Evolutionary conservation across 2,888 invertebrate species (phyloP), one percentile per base, ranked within the genome.

Genomic region (Pherbina coryleti): DNA sequence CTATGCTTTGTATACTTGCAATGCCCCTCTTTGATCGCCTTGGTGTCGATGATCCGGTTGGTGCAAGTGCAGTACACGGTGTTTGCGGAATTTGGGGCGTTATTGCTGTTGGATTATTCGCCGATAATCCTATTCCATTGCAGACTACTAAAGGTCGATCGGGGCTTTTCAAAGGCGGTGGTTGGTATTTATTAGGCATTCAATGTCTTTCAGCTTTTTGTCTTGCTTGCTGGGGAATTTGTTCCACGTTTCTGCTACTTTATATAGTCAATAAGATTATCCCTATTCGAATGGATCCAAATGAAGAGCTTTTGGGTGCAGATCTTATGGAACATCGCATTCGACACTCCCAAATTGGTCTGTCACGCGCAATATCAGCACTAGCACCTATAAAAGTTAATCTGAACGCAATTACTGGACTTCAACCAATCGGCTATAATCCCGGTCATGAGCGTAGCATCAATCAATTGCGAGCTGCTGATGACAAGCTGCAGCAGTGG

Each of bases 1-100:
- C 94, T 0, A 89, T 93, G 3, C 90, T 97, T 37, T 93, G 95
- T 1, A 94, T 95, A 44, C 83, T 92, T 0, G 90, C 92, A 0
- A 94, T 94, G 89, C 95, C 95, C 0, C 85, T 96, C 14, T 93
- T 97, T 81, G 97, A 97, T 88, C 92, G 90, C 86, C 85, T 96
- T 80, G 92, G 93, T 11, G 93, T 98, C 0, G 98, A 98, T 85
- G 90, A 90, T 82, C 98, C 98, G 0, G 98, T 98, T 0, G 97
- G 97, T 0, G 98, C 98, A 0, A 94, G 96, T 17, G 93, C 97
- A 0, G 97, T 97, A 1, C 97, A 97, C 86, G 97, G 97, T 82
- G 91, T 93, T n/a, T 92, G 93, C 72, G 94, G 94, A 0, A 91
- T 94, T 74, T 94, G 94, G 94, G 94, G 83, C 9, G 84, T 85